Evolutionary conservation across 2,888 invertebrate species (phyloP), one percentile per base, ranked within the genome.

Genomic region (Pheosia gnoma): DNA sequence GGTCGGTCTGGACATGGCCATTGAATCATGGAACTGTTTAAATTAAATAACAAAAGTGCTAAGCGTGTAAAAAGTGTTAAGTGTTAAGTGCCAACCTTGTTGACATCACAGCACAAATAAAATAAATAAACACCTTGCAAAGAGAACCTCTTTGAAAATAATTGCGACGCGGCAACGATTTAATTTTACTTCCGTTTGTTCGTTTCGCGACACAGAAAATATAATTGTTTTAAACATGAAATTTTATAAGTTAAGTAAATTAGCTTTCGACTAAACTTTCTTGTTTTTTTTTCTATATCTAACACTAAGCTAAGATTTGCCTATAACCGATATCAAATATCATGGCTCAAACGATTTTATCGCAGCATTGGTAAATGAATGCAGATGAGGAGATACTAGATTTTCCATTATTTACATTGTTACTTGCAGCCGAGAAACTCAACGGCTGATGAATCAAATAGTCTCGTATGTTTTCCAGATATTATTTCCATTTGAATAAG

Each of bases 401-500:
- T 2, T 1, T 25, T 25, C 25, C 25, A 25, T 25, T 25, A 25
- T 25, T 25, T 43, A 8, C 6, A 4, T 9, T 43, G 43, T 3
- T 8, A 8, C 43, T 8, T 8, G 6, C 43, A 43, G 7, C 43
- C 43, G 43, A 43, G 43, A 43, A 25, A 25, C 25, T 25, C 25
- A 5, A 8, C 43, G 8, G 8, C 43, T 8, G 6, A 82, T 72
- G 72, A 77, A 80, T 77, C 68, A 70, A 67, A 72, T 68, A 70
- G 63, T 77, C 76, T 83, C 86, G 84, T 87, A 81, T 84, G 72
- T 77, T 78, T 78, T 74, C 66, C 78, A 79, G 78, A 78, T 25
- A 25, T 87, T 86, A 85, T 85, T 88, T 89, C 87, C 88, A 79
- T 71, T 67, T 84, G 82, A 85, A 84, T 86, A 83, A 85, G 86